Evolutionary conservation across 2,888 invertebrate genomes (phyloP), one percentile per base, ranked within the genome.

Genomic region (Neuroscelio doddi): DNA sequence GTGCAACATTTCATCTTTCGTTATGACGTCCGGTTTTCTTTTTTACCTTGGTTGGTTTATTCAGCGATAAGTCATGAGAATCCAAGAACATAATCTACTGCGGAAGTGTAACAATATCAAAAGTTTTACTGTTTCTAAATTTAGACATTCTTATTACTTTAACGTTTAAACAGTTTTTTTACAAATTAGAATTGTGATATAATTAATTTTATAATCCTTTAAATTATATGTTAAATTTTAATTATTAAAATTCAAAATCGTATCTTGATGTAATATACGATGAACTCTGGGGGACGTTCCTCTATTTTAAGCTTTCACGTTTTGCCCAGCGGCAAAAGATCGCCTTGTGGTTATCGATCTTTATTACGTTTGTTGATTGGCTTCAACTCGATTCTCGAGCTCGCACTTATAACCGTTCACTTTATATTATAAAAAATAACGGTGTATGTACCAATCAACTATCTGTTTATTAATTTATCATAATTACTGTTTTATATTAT

Each of bases 1-100:
- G 81, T 82, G 78, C 80, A 73, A 76, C 72, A 78, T 79, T 82
- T 82, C 81, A 82, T 81, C 79, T 79, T 70, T 65, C 72, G 53
- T 46, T 64, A 49, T 57, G 50, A 69, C 73, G 72, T 72, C 71
- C 71, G 62, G 65, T 72, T 66, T 68, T 50, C 56, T 70, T 70
- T 73, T 69, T 67, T 73, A 58, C 58, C 72, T 70, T 56, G 45
- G 76, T 70, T 56, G 45, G 76, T 81, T 82, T 82, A 69, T 71
- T 69, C 72, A 77, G 55, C 61, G 82, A 82, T 82, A 82, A 81
- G 66, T 55, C 41, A 41, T 30, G 14, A 15, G 41, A 12, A n/a
- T 41, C 24, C 41, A 41, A 41, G 21, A 26, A 24, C 3, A 12
- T 12, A 24, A 41, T 41, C 24, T 41, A 10, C 21, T 12, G 27